phyloP scores from a whole-genome alignment of 2,113 vertebrate genomes.

The Xiphophorus hellerii region DNA sequence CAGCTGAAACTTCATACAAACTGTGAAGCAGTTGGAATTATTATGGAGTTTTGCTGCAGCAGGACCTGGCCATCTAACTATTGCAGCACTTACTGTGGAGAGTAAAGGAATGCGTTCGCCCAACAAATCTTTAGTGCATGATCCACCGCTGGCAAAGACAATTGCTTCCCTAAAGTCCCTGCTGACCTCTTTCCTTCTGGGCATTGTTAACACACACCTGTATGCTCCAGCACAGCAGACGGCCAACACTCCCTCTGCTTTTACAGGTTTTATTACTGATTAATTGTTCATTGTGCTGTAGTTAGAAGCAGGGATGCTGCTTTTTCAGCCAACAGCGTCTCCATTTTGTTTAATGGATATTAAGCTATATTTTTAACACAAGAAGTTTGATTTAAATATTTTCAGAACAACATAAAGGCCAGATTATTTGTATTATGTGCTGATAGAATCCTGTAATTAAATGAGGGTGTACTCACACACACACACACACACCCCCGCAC shows the following conservation, averaged over 20 bases:
- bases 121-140: too few species aligned
- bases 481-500: too few species aligned
- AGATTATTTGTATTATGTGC: not conserved
- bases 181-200: not conserved
- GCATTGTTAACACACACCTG: not conserved
- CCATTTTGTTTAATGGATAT: not conserved
- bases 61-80: too few species aligned
- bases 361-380: not conserved
- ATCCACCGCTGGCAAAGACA: not conserved
- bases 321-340: too few species aligned
- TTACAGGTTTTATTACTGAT: not conserved
- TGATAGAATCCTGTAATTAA: not conserved
- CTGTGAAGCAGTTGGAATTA: too few species aligned
- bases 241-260: too few species aligned
- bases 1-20: too few species aligned
- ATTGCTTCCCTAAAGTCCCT: not conserved
- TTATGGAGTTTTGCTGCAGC: too few species aligned
- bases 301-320: not conserved
- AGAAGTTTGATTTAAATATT: not conserved
- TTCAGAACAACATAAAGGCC: not conserved
- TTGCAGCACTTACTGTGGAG: too few species aligned
- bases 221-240: not conserved
- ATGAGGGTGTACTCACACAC: too few species aligned
- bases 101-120: too few species aligned
- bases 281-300: not conserved